phyloP scores from a whole-genome alignment of 2,113 vertebrate species.

The Sceloporus tristichus region DNA sequence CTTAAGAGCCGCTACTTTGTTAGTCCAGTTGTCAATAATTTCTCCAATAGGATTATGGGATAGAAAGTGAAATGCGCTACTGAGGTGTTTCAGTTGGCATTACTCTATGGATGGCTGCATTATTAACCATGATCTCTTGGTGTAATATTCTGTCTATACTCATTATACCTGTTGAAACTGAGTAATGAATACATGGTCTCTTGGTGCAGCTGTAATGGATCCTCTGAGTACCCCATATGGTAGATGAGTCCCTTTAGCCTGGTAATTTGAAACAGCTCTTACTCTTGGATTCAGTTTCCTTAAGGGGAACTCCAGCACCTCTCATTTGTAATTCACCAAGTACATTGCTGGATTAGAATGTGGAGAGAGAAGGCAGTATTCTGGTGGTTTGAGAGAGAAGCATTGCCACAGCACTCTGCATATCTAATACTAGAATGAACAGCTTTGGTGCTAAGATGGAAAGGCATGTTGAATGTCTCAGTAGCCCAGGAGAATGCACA shows the following conservation, averaged over 20 bases:
- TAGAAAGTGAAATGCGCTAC: constrained; percentile 37
- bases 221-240: constrained; percentile 65
- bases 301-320: not conserved
- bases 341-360: constrained; percentile 11
- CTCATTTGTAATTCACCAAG: constrained; percentile 36
- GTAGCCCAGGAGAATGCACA: constrained; percentile 20
- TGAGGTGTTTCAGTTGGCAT: constrained; percentile 45
- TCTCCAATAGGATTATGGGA: constrained; percentile 48
- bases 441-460: constrained; percentile 18
- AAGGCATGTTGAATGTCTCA: constrained; percentile 23
- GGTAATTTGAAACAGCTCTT: constrained; percentile 62
- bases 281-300: constrained; percentile 73
- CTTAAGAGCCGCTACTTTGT: constrained; percentile 8
- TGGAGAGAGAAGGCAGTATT: not conserved
- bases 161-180: not conserved
- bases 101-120: constrained; percentile 41
- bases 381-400: constrained; percentile 8
- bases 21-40: not conserved
- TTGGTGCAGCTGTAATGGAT: constrained; percentile 66
- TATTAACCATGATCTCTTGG: constrained; percentile 52
- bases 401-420: not conserved
- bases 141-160: not conserved
- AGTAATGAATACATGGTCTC: constrained; percentile 45
- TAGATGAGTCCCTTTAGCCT: constrained; percentile 26
- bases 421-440: rapidly evolving